Conservation (phyloP, 2,888 invertebrate species). For the Dryocosmus kuriphilus region DNA sequence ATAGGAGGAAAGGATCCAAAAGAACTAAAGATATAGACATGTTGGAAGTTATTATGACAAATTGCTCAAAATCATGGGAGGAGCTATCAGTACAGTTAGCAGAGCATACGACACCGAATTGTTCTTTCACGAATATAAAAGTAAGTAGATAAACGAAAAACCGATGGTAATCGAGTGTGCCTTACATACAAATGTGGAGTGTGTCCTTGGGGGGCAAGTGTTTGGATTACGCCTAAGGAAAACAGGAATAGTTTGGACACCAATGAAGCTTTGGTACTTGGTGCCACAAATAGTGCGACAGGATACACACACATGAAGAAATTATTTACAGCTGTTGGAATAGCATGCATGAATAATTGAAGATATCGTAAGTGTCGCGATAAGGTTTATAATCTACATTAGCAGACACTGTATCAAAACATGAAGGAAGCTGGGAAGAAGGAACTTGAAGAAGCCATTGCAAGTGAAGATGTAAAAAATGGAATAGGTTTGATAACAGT, state of each 20-base stretch:
- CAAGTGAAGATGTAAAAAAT: neutral
- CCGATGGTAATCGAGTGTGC: neutral
- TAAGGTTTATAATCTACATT: neutral
- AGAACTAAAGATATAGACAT: no score
- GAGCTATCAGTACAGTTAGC: neutral
- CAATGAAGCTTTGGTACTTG: neutral
- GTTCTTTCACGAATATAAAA: neutral
- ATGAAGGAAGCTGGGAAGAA: neutral
- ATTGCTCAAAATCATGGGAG: neutral
- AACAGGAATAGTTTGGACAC: neutral
- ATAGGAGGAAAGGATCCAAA: no score
- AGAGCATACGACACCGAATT: neutral
- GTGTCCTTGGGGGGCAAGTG: neutral
- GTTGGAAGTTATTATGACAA: neutral
- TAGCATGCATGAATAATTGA: neutral
- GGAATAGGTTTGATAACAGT: neutral
- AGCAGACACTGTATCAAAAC: neutral
- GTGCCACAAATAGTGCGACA: neutral
- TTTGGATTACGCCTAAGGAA: neutral
- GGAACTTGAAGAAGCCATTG: neutral
- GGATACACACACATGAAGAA: neutral
- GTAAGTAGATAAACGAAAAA: neutral
- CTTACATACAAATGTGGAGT: neutral
- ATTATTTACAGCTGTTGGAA: neutral
- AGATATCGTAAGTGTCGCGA: neutral